Conservation (phyloP, 2,113 vertebrate species). For the Catharus bicknelli region DNA sequence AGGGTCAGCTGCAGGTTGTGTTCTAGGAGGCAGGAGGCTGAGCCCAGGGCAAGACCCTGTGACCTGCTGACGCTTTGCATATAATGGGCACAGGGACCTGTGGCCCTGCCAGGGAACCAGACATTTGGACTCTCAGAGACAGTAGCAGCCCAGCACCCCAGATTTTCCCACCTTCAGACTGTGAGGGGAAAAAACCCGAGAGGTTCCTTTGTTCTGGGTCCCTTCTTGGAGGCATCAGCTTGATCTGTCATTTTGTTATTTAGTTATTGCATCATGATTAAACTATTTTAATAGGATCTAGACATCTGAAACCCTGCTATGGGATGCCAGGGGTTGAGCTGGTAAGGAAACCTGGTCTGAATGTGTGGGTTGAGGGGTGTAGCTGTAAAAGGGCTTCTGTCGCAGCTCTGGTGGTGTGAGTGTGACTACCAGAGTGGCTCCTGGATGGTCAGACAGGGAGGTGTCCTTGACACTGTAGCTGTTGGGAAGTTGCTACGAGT, state of each 20-base stretch:
- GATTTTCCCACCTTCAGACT: background rate
- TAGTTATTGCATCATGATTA: background rate
- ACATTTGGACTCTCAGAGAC: fast-evolving
- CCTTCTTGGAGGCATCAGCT: background rate
- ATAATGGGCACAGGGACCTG: background rate
- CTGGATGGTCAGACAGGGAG: background rate
- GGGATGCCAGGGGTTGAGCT: background rate
- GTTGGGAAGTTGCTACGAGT: background rate
- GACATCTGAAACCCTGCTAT: background rate
- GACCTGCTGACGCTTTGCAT: background rate
- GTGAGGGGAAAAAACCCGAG: background rate
- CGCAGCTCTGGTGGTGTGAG: fast-evolving
- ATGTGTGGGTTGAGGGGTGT: background rate
- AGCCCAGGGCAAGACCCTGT: fast-evolving
- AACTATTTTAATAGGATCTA: background rate
- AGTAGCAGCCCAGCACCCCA: background rate
- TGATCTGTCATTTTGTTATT: background rate
- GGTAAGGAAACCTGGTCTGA: background rate
- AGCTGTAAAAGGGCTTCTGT: background rate
- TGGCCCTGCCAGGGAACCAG: fast-evolving
- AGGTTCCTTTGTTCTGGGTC: background rate
- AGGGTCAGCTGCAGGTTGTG: background rate
- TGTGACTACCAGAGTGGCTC: background rate
- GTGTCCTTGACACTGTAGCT: background rate
- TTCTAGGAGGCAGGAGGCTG: background rate